Evolutionary conservation across 2,888 invertebrate genomes (phyloP), one percentile per base, ranked within the genome.

Genomic region (Drosophila nigritarsus): DNA sequence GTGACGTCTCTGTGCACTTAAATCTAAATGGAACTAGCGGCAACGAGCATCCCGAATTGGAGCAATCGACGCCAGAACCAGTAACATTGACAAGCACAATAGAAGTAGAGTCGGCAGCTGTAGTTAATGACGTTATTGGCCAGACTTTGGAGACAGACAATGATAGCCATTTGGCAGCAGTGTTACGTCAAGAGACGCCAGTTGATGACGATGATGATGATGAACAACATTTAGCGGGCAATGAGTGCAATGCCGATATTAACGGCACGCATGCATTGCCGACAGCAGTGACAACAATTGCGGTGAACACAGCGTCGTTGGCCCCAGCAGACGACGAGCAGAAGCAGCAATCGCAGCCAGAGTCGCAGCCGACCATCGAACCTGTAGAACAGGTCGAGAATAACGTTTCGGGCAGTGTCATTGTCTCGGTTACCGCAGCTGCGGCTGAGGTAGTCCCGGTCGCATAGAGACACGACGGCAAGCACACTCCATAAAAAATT

Each of bases 371-470:
- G 54, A 73, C 64, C 36, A 66, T 68, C 75, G 81, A 92, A 91
- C 91, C 90, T 86, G 91, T 85, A 83, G 89, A 90, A 82, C 91
- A 91, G 85, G 91, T 90, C 84, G 90, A 90, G 83, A 86, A 86
- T 80, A 86, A 75, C 76, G 87, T 90, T 88, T 72, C 85, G 68
- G 68, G 74, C 70, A 74, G 83, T 80, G 81, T 80, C 81, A 82
- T 79, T 82, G 90, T 80, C 64, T 72, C 87, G 29, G 89, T 89
- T 48, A 59, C 78, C 40, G 32, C 87, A 45, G 68, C 80, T 62
- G 62, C 67, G 65, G 65, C 67, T 60, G 78, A 74, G 56, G 66
- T 73, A 62, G 74, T 65, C 40, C 82, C 88, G 73, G 84, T 90
- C 71, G 89, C 89, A 78, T 87, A 87, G 60, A 86, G 54, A 50